Percentiles rank a stretch among this genome's conserved stretches.
phyloP scores from a whole-genome alignment of 1,140 invertebrate genomes.

The Drosophila sproati region DNA sequence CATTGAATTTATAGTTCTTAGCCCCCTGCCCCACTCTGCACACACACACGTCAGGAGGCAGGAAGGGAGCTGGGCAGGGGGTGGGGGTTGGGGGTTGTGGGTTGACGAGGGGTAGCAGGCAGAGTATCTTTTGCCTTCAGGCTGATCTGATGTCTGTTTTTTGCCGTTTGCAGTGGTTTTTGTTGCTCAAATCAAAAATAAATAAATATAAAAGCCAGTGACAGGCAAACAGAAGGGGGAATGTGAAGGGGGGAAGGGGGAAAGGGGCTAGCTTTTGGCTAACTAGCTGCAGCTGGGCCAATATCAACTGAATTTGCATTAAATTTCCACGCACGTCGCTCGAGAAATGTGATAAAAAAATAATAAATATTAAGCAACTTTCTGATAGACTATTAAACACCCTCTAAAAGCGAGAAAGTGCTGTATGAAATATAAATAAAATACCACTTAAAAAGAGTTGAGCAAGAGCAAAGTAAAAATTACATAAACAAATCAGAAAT shows the following conservation, averaged over 20 bases:
- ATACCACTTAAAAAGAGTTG: too few species aligned
- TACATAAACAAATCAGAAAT: too few species aligned
- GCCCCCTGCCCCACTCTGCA: conserved; percentile 1
- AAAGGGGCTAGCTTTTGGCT: conserved; percentile 3
- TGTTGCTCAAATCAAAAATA: conserved; percentile 73
- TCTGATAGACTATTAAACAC: conserved; percentile 15
- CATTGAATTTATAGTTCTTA: conserved; percentile 76
- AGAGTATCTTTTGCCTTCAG: not conserved
- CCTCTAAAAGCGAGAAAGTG: not conserved
- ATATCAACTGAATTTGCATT: conserved; percentile 66
- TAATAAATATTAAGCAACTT: not conserved
- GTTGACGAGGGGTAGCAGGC: not conserved
- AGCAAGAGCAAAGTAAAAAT: too few species aligned
- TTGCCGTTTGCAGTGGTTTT: conserved; percentile 14
- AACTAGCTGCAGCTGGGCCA: conserved; percentile 59
- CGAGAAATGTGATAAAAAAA: conserved; percentile 11
- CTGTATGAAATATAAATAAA: too few species aligned
- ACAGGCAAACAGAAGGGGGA: conserved; percentile 35
- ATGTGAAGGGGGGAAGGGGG: not conserved
- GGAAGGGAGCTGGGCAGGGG: too few species aligned
- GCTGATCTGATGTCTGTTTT: conserved; percentile 31
- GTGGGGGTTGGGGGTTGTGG: not conserved
- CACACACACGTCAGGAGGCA: conserved; percentile 35
- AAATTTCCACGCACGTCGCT: conserved; percentile 55
- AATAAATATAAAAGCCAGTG: conserved; percentile 71